Evolutionary conservation across 2,797 vertebrate genomes (phyloP), one percentile per base, ranked within the genome.

Genomic region (Agapornis canus): DNA sequence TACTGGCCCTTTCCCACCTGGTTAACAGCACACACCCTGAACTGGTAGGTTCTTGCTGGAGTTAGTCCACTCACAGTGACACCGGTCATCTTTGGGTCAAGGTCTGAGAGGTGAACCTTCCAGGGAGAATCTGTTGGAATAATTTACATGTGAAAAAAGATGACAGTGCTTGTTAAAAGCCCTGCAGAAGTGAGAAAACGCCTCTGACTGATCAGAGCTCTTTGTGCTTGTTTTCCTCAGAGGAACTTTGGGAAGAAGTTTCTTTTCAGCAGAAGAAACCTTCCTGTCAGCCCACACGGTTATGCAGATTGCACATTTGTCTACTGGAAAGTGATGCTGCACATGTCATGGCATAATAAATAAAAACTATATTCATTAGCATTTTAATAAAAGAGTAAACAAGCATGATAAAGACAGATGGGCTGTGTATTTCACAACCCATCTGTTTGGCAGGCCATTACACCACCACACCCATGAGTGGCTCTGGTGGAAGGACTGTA

Each of bases 1-100:
- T 99, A 99, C 85, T 98, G 99, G 91, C 99, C 99, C 88, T 98
- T 98, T 43, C 99, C 99, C 96, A 99, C 99, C 97, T 99, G 99
- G 97, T 99, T 99, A 93, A 99, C 98, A 0, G 99, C 99, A 9
- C 99, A 99, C 52, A 99, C 98, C 73, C 99, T 97, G 95, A 99
- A 99, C 96, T 99, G 99, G 97, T 99, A 99, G 90, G 99, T 99
- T 71, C 99, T 98, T 71, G 99, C 99, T 1, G 99, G 99, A 2
- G 99, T 99, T 72, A 99, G 98, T 59, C 99, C 99, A 0, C 98
- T 98, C 97, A 99, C 99, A 9, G 98, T 98, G 52, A 98, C 95
- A 19, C 96, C 19, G 2, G 98, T 98, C 97, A 98, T 96, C 19
- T 96, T 97, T 0, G 99, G 98, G 92, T 98, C 97, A 8, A 99